Percentiles rank a stretch among this genome's conserved stretches.
Conservation (phyloP, 64 coral and sea anemone genomes). For the Acropora yongei region DNA sequence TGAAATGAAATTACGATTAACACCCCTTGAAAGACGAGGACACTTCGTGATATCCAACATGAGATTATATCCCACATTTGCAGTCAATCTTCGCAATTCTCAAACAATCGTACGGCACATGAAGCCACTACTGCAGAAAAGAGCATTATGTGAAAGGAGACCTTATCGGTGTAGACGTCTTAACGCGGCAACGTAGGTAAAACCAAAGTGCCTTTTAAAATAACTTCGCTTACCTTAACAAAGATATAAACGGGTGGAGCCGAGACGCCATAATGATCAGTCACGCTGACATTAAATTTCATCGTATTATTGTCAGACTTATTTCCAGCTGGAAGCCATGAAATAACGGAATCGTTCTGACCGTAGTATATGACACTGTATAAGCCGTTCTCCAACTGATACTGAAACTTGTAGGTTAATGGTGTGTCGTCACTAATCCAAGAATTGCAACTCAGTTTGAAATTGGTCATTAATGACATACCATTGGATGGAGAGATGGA, state of each 20-base stretch:
- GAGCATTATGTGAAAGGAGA: no score
- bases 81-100: no score
- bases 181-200: no score
- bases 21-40: no score
- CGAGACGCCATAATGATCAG: conserved; percentile 1
- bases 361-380: conserved; percentile 4
- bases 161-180: no score
- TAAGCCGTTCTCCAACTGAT: conserved; percentile 10
- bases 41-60: no score
- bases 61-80: no score
- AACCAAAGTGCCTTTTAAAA: neutral
- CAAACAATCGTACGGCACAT: no score
- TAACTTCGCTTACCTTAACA: neutral
- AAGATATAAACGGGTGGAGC: neutral
- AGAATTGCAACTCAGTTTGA: conserved; percentile 18
- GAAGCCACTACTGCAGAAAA: no score
- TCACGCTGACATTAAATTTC: neutral
- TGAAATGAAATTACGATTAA: neutral
- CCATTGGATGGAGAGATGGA: conserved; percentile 1
- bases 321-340: conserved; percentile 11
- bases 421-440: neutral
- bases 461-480: neutral
- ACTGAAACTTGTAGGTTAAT: conserved; percentile 15
- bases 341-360: neutral
- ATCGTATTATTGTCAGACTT: neutral